phyloP scores from a whole-genome alignment of 1,140 invertebrate species.

The Probaryconus sp. region DNA sequence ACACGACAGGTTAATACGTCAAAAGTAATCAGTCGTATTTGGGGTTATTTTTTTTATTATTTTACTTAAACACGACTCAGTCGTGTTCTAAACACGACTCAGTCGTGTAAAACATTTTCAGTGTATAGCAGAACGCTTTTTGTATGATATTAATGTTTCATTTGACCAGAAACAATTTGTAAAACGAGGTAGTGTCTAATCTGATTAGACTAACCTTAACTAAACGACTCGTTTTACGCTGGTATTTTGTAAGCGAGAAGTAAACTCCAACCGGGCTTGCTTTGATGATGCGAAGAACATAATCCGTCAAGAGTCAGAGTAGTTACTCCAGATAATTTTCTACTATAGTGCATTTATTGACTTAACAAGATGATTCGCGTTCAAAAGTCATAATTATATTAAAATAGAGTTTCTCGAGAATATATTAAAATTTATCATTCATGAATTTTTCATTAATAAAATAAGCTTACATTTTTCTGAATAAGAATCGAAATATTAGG shows the following conservation, averaged over 20 bases:
- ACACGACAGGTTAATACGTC: no score
- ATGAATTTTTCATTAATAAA: no score
- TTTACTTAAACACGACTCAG: no score
- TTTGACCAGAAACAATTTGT: constrained; percentile 24
- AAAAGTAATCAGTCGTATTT: no score
- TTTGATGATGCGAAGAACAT: constrained; percentile 41
- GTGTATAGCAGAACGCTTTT: constrained; percentile 14
- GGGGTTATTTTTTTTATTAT: no score
- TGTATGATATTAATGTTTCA: constrained; percentile 11
- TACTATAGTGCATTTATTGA: constrained; percentile 22
- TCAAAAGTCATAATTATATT: constrained; percentile 28
- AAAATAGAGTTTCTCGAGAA: no score
- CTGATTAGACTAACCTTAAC: constrained; percentile 27
- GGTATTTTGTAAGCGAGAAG: constrained; percentile 32
- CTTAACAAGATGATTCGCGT: constrained; percentile 31
- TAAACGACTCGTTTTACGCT: constrained; percentile 26
- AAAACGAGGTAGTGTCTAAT: constrained; percentile 31
- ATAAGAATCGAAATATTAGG: no score
- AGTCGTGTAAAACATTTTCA: no score
- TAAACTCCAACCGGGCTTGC: constrained; percentile 26
- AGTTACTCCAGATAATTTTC: constrained; percentile 40
- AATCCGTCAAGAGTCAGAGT: constrained; percentile 30
- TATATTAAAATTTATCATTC: no score
- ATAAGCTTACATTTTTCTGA: no score
- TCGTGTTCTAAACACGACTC: no score